Percentiles rank a stretch among this genome's conserved stretches.
Evolutionary conservation across 1,140 invertebrate genomes (phyloP).

Genomic region (Amyelois transitella): DNA sequence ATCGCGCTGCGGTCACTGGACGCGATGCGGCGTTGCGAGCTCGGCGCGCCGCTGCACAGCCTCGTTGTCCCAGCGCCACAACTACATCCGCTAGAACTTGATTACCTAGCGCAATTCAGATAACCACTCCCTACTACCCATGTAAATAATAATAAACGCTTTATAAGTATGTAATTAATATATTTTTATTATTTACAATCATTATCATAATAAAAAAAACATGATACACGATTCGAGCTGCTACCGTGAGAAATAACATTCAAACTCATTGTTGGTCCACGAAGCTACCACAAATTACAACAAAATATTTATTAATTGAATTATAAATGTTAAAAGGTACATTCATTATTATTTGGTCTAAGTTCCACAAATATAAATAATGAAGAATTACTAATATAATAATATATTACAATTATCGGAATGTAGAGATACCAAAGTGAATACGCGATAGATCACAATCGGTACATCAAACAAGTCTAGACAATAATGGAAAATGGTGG

Average conservation of each 20-base stretch:
- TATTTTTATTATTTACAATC: conserved; percentile 72
- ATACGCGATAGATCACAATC: conserved; percentile 48
- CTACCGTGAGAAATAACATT: conserved; percentile 60
- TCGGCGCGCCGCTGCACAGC: conserved; percentile 95
- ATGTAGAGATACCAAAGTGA: conserved; percentile 66
- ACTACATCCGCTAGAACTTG: conserved; percentile 93
- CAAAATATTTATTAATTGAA: conserved; percentile 51
- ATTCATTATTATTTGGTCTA: conserved; percentile 75
- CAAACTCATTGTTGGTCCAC: conserved; percentile 67
- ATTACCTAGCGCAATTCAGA: conserved; percentile 84
- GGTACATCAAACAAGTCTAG: conserved; percentile 63
- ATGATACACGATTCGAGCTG: conserved; percentile 60
- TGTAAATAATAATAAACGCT: conserved; percentile 41
- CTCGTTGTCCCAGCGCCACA: conserved; percentile 88
- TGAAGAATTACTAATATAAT: conserved; percentile 58
- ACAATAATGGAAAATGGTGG: conserved; percentile 71
- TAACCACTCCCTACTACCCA: too few species aligned
- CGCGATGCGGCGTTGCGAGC: conserved; percentile 84
- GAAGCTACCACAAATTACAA: conserved; percentile 66
- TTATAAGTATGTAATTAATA: conserved; percentile 50
- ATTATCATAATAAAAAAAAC: conserved; percentile 46
- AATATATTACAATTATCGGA: conserved; percentile 61
- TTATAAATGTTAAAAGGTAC: conserved; percentile 69
- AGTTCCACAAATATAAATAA: conserved; percentile 72
- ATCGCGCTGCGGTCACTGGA: conserved; percentile 84